A percentile compares a stretch with the other conserved stretches of the same genome.
Evolutionary conservation across 2,888 invertebrate genomes (phyloP).

Genomic region (Leucoptera coffeella): DNA sequence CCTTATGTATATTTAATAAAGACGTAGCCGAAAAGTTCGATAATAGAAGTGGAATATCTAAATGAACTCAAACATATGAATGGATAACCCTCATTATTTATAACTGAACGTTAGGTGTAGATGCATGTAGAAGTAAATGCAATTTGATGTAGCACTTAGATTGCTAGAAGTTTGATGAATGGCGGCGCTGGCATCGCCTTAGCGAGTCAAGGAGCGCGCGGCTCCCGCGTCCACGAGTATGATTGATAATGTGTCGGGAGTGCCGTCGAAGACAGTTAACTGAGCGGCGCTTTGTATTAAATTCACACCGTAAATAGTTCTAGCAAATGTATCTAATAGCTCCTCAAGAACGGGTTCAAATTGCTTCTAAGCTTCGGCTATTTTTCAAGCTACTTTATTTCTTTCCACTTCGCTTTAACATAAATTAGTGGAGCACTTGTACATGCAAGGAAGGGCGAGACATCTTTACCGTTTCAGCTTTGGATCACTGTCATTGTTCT

Average conservation of each 20-base stretch:
- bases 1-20: too few relatives aligned
- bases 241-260: conserved; percentile 27
- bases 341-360: conserved; percentile 1
- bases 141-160: conserved; percentile 33
- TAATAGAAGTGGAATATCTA: too few relatives aligned
- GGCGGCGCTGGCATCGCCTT: conserved; percentile 13
- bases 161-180: conserved; percentile 44
- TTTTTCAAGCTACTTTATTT: too few relatives aligned
- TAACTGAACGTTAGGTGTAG: conserved; percentile 8
- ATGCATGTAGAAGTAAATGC: conserved; percentile 9
- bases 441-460: too few relatives aligned
- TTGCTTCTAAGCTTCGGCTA: conserved; percentile 1
- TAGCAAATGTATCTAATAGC: background rate
- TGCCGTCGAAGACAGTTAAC: conserved; percentile 3
- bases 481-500: too few relatives aligned
- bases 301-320: conserved; percentile 4
- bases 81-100: too few relatives aligned
- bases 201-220: too few relatives aligned
- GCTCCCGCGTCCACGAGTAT: conserved; percentile 14
- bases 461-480: too few relatives aligned
- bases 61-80: too few relatives aligned
- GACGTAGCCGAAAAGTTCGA: too few relatives aligned
- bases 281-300: conserved; percentile 6
- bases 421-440: too few relatives aligned
- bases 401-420: too few relatives aligned